phyloP scores from a whole-genome alignment of 1,140 invertebrate species.

The Adoxophyes honmai region DNA sequence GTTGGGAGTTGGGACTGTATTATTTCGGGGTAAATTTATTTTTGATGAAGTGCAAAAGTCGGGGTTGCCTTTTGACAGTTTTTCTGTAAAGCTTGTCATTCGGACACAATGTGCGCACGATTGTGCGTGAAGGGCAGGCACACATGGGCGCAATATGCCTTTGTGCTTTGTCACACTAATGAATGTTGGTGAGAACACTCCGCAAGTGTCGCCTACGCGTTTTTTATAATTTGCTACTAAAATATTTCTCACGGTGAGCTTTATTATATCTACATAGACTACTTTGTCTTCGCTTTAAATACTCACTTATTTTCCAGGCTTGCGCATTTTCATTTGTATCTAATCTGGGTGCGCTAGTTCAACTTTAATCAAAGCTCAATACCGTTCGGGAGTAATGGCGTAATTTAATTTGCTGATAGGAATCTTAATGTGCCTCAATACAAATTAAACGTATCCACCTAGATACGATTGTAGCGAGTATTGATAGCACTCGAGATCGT shows the following conservation, averaged over 20 bases:
- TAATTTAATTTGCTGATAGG: constrained; percentile 11
- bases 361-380: constrained; percentile 5
- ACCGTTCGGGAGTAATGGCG: constrained; percentile 1
- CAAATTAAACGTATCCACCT: constrained; percentile 15
- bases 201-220: constrained; percentile 29
- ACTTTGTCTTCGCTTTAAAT: not conserved
- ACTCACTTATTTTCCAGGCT: too few species aligned
- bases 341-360: not conserved
- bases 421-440: constrained; percentile 13
- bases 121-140: constrained; percentile 53
- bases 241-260: constrained; percentile 24
- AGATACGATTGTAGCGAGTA: constrained; percentile 9
- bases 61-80: constrained; percentile 48
- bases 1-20: constrained; percentile 54
- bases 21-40: constrained; percentile 65
- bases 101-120: constrained; percentile 43
- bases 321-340: too few species aligned
- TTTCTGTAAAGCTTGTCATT: constrained; percentile 45
- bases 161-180: constrained; percentile 56
- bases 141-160: constrained; percentile 68
- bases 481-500: constrained; percentile 14
- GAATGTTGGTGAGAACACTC: constrained; percentile 52
- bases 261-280: not conserved
- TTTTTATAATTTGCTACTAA: constrained; percentile 27
- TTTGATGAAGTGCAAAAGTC: constrained; percentile 75